Base-by-base conservation (phyloP, 2,113 vertebrate species). In the Nerophis ophidion region DNA sequence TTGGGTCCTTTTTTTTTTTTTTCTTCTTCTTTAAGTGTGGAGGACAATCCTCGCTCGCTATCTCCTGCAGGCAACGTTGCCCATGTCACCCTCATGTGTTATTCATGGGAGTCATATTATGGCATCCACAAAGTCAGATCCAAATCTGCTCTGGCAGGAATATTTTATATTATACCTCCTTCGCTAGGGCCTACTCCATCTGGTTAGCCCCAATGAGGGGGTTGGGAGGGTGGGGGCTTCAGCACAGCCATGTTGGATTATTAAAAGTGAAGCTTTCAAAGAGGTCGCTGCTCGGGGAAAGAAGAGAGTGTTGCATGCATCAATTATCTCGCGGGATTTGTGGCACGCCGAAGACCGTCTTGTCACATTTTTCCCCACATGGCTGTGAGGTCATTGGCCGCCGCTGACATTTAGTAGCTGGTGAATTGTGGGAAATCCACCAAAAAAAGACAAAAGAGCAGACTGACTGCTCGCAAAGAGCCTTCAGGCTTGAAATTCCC, bases 401-500 rank as follows among this genome's bases (percentile, higher is more conserved):
- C 38, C 45, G 66, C 75, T 89, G 87, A 89, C 87, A 89, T 88
- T 87, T 88, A 84, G 81, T 88, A 83, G 81, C 82, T 82, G 70
- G 75, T 79, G 81, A 77, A 74, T 79, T 83, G 84, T 83, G 70
- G 66, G 83, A 86, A 80, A 80, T 75, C 72, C 76, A 70, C 75
- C 70, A 71, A 83, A 38, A 38, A 8, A 57, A 51, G 75, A 81
- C 79, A 84, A 84, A 85, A 83, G 69, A 75, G 69, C 80, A 74
- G 67, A 68, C 65, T 70, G 74, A 72, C 75, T 75, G 70, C 70
- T 75, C 61, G 62, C 66, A 74, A 72, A 76, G 70, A 48, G 70
- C 75, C 78, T 74, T 73, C 72, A 74, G 75, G 77, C 81, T 70
- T 72, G 63, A 81, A 71, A 82, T 77, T 84, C 78, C 70, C 77